Evolutionary conservation across 2,888 invertebrate genomes (phyloP), one percentile per base, ranked within the genome.

Genomic region (Sesia apiformis): DNA sequence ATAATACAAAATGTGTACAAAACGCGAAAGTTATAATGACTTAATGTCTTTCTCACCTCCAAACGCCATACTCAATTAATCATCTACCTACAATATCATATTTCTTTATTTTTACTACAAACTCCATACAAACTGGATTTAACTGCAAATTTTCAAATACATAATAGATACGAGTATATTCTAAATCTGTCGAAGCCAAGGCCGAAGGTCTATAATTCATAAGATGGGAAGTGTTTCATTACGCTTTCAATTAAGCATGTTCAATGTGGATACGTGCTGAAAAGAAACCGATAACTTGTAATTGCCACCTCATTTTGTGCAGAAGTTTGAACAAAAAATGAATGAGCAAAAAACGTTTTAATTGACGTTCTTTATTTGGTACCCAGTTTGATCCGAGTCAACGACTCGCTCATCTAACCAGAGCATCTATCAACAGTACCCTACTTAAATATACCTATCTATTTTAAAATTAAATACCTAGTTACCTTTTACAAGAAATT

Each of bases 211-310:
- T 4, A 3, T 46, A 46, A 6, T 8, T 46, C 46, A 23, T 46
- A 5, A n/a, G 4, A 23, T 7, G 8, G 46, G n/a, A 46, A 46
- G 46, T 8, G n/a, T 46, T 46, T 46, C 46, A 23, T 46, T n/a
- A 46, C 41, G 7, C 41, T 7, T 46, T 8, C 46, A 8, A n/a
- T 46, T 23, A 46, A 46, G n/a, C 23, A 46, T 8, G 67, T 69
- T 63, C 58, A 51, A 53, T 55, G 53, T 38, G 55, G 60, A 63
- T 55, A 54, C 62, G 59, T 52, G 57, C 56, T 59, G 60, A 46
- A 59, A 56, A 60, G 62, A 66, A 63, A 67, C 65, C 60, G 66
- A 75, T 66, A 63, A 56, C 60, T 59, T 64, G 59, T 66, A 63
- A 63, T 67, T 65, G 60, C 56, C 56, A 58, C 53, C 56, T 57